Evolutionary conservation across 2,113 vertebrate genomes (phyloP).

Genomic region (Microcebus ravelobensis): DNA sequence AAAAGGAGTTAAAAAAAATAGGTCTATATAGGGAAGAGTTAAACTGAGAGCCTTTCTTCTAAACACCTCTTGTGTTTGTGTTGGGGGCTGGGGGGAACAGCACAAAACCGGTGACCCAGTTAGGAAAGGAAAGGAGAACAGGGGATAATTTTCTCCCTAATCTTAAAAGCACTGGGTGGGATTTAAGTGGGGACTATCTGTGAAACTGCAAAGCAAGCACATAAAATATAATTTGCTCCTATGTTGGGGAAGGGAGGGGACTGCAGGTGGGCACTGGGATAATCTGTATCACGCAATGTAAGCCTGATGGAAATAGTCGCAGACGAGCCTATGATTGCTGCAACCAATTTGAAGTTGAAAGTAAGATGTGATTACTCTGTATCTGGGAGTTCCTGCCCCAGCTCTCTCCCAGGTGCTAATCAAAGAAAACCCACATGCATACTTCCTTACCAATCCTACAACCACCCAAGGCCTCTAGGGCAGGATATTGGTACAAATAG

Average conservation of each 20-base stretch:
- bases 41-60: background rate
- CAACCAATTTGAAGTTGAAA: conserved; percentile 53
- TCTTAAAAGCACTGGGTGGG: conserved; percentile 33
- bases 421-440: background rate
- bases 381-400: background rate
- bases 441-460: background rate
- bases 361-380: conserved; percentile 50
- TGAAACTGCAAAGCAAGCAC: conserved; percentile 66
- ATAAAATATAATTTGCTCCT: conserved; percentile 53
- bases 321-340: conserved; percentile 56
- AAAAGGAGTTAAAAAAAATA: background rate
- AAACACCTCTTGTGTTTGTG: background rate
- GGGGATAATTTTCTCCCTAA: conserved; percentile 39
- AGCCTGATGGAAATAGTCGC: conserved; percentile 62
- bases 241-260: background rate
- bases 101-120: conserved; percentile 32
- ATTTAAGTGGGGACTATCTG: conserved; percentile 23
- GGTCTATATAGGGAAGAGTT: background rate
- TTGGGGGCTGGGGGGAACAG: rapidly evolving
- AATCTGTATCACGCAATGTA: conserved; percentile 37
- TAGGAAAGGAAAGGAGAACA: background rate
- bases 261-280: conserved; percentile 54
- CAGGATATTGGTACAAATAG: background rate
- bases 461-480: background rate
- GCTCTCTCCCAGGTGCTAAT: background rate